A percentile compares a stretch with the other conserved stretches of the same genome.
Evolutionary conservation across 1,140 invertebrate species (phyloP).

Genomic region (Eumaeus atala): DNA sequence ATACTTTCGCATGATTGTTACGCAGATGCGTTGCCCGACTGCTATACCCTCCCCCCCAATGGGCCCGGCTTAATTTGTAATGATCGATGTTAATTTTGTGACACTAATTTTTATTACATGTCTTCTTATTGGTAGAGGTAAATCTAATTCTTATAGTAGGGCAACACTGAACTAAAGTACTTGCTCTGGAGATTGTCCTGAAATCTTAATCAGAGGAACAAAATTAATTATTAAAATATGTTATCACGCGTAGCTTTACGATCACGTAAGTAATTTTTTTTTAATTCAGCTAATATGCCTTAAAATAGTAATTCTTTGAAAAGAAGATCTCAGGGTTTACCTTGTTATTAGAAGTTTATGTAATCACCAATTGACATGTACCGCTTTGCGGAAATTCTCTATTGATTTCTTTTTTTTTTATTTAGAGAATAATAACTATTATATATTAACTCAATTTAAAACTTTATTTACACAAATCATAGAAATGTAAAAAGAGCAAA

Average conservation of each 20-base stretch:
- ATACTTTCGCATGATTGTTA: too few species aligned
- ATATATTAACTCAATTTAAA: neutral
- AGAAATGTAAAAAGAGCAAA: neutral
- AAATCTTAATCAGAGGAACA: slow-evolving; percentile 29
- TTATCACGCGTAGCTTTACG: slow-evolving; percentile 69
- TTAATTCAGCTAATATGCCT: neutral
- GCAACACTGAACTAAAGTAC: slow-evolving; percentile 56
- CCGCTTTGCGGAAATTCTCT: slow-evolving; percentile 12
- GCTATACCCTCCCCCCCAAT: too few species aligned
- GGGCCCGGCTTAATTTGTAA: too few species aligned
- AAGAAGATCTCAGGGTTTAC: slow-evolving; percentile 28
- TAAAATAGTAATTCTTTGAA: neutral
- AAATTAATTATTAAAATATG: slow-evolving; percentile 52
- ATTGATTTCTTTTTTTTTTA: too few species aligned
- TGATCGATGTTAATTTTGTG: too few species aligned
- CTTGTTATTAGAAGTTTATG: slow-evolving; percentile 61
- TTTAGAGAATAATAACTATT: too few species aligned
- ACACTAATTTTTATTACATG: too few species aligned
- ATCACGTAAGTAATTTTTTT: slow-evolving; percentile 49
- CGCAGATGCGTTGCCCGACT: too few species aligned
- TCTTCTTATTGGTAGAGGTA: too few species aligned
- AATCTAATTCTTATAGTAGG: neutral
- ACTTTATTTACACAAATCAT: neutral
- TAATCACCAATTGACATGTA: slow-evolving; percentile 61
- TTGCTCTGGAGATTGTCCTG: slow-evolving; percentile 41